Base-by-base conservation (phyloP, 2,888 invertebrate species). In the Labia minor region DNA sequence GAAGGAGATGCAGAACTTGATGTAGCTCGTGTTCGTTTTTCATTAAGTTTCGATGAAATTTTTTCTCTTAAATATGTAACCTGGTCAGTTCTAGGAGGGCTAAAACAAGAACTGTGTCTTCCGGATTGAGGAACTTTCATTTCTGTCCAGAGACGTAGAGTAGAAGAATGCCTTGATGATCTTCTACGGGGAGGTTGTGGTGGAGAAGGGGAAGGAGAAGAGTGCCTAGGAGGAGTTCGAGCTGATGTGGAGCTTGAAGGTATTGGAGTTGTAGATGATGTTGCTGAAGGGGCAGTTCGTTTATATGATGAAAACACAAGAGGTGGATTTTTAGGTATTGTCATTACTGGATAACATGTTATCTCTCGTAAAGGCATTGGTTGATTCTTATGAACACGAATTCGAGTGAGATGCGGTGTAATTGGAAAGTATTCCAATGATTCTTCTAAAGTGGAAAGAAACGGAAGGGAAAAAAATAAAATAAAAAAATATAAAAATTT, bases 381-480 rank as follows among this genome's bases (percentile, higher is more conserved):
- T 68, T 79, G 77, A 74, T 82, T 85, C 80, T 86, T 88, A 77
- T 88, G 88, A 65, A 89, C 85, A 76, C 88, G 83, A 75, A 90
- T 89, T 81, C 88, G 87, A 72, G 89, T 90, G 75, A 90, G 79
- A 71, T 88, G 90, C 64, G 89, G 86, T 71, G 90, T 87, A 74
- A 90, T 87, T 75, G 90, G 89, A 78, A 88, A 87, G 78, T 89
- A 90, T 81, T 90, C 89, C 76, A 90, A 80, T 75, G 86, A 85
- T 81, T 88, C 89, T 88, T 87, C 80, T 85, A 81, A 84, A 61
- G 66, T 21, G 19, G 65, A 20, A 10, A 6, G 10, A 65, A 26
- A 66, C 33, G 65, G 66, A 66, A 63, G n/a, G 33, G 67, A 68
- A 64, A 67, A 61, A 68, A 65, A 67, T 19, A 65, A 68, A 68